These are phyloP conservation scores for Acheta domesticus DNA, from an alignment of 2,888 invertebrate species.

Conservation along the genomic window DNA sequence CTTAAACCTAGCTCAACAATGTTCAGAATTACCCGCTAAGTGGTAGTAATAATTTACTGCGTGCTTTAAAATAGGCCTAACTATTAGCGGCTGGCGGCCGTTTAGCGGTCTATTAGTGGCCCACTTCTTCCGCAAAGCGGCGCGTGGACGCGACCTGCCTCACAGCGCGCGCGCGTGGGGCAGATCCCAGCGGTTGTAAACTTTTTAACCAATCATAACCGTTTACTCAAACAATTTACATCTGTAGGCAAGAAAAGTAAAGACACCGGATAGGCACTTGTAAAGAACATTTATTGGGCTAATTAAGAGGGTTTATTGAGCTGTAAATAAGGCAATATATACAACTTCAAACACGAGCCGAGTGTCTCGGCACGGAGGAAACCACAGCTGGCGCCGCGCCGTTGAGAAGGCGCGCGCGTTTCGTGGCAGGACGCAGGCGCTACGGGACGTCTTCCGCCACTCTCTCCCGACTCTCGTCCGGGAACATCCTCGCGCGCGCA, in stretches of 20 bases:
- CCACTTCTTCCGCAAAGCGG: background rate
- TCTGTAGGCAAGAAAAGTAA: constrained; percentile 18
- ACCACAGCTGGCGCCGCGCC: too few relatives aligned
- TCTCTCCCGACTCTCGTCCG: background rate
- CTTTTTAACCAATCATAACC: constrained; percentile 18
- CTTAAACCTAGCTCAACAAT: background rate
- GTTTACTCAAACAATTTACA: constrained; percentile 3
- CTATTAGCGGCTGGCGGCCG: constrained; percentile 6
- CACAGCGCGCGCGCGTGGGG: background rate
- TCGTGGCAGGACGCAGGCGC: background rate
- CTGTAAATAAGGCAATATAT: constrained; percentile 18
- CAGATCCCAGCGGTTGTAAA: background rate
- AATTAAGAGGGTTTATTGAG: constrained; percentile 8
- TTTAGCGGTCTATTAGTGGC: background rate
- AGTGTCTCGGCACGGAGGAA: background rate
- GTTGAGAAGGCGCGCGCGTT: background rate
- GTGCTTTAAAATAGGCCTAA: constrained; percentile 18
- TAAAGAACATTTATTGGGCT: constrained; percentile 9
- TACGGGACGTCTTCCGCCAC: background rate
- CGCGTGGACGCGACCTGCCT: constrained; percentile 7
- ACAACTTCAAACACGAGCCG: background rate
- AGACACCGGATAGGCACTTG: constrained; percentile 10
- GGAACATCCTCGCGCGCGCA: background rate
- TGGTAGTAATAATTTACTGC: constrained; percentile 11
- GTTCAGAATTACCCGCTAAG: constrained; percentile 8